Evolutionary conservation across 2,888 invertebrate species (phyloP), one percentile per base, ranked within the genome.

Genomic region (Balanococcus diminutus): DNA sequence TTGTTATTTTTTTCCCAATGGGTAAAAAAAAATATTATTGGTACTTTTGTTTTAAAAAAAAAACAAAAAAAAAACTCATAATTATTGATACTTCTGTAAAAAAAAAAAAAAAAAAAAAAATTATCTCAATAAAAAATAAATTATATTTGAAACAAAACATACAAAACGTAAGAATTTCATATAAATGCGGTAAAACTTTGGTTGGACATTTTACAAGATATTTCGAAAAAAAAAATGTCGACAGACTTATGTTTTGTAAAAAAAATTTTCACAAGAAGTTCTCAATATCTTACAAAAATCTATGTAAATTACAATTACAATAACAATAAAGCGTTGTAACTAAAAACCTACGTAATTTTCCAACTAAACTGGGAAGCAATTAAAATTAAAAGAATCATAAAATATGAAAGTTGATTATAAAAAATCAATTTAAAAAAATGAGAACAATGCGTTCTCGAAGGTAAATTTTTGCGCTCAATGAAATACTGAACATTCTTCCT

Each of bases 171-270:
- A 75, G 36, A 75, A 75, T 75, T 75, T 32, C 75, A 14, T 75
- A 75, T 75, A 75, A 75, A 75, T 75, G 75, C 75, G 75, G 6
- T 32, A 75, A 2, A 75, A 75, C 75, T 75, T 75, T 75, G 75
- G 75, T 75, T 31, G 31, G 25, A 75, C 75, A 75, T 75, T 75
- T 32, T 16, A 32, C 32, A 75, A 2, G 16, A 32, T 11, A 32
- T 75, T n/a, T n/a, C n/a, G n/a, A 19, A 75, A 75, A 28, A 67
- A 67, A 67, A 32, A 75, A 75, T 75, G 75, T 75, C 31, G 25
- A 67, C 25, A 67, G 22, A 67, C 61, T 67, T 75, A 14, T 31
- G 8, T 22, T 14, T 28, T 16, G n/a, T 31, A 32, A 5, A 72
- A 31, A 75, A 32, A 75, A 32, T 11, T 75, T 75, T 32, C 75